phyloP scores from a whole-genome alignment of 2,888 invertebrate genomes.

The Arctia plantaginis region DNA sequence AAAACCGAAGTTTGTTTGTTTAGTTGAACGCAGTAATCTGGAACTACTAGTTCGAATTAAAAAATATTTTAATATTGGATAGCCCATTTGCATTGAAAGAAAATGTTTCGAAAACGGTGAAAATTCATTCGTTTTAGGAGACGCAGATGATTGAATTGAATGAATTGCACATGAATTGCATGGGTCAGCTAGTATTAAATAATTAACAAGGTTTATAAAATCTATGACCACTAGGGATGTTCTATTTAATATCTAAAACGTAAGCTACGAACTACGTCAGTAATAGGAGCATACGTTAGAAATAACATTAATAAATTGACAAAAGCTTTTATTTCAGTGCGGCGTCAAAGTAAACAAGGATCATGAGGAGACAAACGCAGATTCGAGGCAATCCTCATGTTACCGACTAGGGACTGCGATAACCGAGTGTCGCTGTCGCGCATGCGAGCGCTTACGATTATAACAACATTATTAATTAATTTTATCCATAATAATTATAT shows the following conservation, averaged over 20 bases:
- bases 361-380: slow-evolving; percentile 34
- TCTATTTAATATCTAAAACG: not conserved
- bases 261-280: no score
- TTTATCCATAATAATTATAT: not conserved
- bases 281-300: not conserved
- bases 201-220: not conserved
- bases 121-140: no score
- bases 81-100: no score
- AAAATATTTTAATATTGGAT: no score
- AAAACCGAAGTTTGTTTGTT: no score
- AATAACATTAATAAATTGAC: not conserved
- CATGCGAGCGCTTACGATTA: slow-evolving; percentile 58
- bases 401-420: slow-evolving; percentile 59
- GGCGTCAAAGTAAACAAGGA: slow-evolving; percentile 56
- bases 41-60: no score
- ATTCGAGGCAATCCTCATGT: slow-evolving; percentile 62
- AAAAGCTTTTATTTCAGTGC: slow-evolving; percentile 58
- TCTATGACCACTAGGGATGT: not conserved
- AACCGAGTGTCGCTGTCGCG: slow-evolving; percentile 66
- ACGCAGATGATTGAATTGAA: no score
- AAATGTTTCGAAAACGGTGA: no score
- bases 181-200: no score
- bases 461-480: slow-evolving; percentile 27
- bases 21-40: no score
- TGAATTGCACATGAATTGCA: no score